Evolutionary conservation across 2,113 vertebrate genomes (phyloP).

Genomic region (Oreochromis aureus): DNA sequence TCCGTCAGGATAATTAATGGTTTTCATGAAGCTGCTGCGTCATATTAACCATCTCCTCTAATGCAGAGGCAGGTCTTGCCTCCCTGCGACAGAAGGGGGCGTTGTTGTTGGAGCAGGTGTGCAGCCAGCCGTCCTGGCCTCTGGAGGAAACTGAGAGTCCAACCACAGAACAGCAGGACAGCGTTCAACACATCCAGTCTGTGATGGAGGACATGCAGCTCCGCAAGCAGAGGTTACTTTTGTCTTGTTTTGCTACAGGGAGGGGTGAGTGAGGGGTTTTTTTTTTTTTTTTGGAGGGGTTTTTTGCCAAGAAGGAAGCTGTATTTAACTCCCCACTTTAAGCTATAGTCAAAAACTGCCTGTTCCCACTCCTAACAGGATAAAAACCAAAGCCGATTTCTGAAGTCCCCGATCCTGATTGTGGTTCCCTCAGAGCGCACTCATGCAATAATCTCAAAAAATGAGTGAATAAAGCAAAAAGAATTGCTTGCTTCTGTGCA

Average conservation of each 20-base stretch:
- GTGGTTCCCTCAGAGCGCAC: not conserved
- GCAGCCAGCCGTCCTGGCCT: constrained; percentile 85
- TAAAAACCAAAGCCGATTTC: not conserved
- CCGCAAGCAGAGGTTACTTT: constrained; percentile 87
- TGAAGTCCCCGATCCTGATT: not conserved
- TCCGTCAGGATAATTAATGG: not conserved
- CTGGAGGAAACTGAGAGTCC: constrained; percentile 83
- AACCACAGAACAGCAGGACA: constrained; percentile 88
- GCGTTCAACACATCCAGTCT: constrained; percentile 89
- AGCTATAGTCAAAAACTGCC: not conserved
- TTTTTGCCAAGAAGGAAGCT: not conserved
- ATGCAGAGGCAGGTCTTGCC: constrained; percentile 71
- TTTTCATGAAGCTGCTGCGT: not conserved
- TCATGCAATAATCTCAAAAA: not conserved
- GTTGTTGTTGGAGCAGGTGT: constrained; percentile 90
- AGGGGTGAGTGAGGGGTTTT: not conserved
- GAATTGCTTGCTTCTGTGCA: not conserved
- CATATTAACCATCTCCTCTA: not conserved
- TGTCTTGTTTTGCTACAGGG: not conserved
- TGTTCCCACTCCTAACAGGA: not conserved
- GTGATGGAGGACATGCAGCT: constrained; percentile 99
- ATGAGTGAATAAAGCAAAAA: not conserved
- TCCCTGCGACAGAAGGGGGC: constrained; percentile 92
- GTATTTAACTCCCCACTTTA: not conserved
- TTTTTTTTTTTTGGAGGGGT: not conserved